A percentile compares a stretch with the other conserved stretches of the same genome.
Evolutionary conservation across 2,797 vertebrate genomes (phyloP).

Genomic region (Lutjanus argentimaculatus): DNA sequence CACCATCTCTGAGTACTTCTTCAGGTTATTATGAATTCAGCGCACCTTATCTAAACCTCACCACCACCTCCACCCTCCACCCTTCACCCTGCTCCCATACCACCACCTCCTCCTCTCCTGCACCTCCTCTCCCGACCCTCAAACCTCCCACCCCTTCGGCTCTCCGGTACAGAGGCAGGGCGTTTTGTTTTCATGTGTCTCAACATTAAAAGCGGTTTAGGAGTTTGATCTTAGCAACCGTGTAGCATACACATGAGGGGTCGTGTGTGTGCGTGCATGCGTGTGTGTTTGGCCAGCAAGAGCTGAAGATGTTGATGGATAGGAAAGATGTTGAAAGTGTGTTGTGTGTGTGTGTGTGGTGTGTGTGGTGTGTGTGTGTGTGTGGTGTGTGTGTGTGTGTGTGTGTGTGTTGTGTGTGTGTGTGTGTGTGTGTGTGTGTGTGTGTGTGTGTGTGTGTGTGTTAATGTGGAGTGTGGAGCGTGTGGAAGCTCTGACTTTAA

Average conservation of each 20-base stretch:
- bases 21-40: slow-evolving; percentile 42
- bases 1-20: slow-evolving; percentile 15
- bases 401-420: slow-evolving; percentile 31
- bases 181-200: slow-evolving; percentile 72
- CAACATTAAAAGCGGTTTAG: slow-evolving; percentile 62
- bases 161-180: slow-evolving; percentile 40
- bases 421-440: slow-evolving; percentile 28
- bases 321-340: slow-evolving; percentile 49
- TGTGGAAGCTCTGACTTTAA: slow-evolving; percentile 79
- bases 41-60: slow-evolving; percentile 42
- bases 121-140: not conserved
- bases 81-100: not conserved
- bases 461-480: slow-evolving; percentile 55
- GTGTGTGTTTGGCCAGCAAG: slow-evolving; percentile 30
- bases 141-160: slow-evolving; percentile 13
- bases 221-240: slow-evolving; percentile 69
- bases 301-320: slow-evolving; percentile 65
- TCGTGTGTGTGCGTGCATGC: not conserved
- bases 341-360: slow-evolving; percentile 32
- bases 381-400: slow-evolving; percentile 43
- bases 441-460: slow-evolving; percentile 24
- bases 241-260: slow-evolving; percentile 53
- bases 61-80: slow-evolving; percentile 7
- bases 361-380: slow-evolving; percentile 33
- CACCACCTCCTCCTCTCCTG: not conserved